These are phyloP conservation scores for Temnothorax unifasciatus DNA, from an alignment of 2,888 invertebrate species.

Conservation along the genomic window DNA sequence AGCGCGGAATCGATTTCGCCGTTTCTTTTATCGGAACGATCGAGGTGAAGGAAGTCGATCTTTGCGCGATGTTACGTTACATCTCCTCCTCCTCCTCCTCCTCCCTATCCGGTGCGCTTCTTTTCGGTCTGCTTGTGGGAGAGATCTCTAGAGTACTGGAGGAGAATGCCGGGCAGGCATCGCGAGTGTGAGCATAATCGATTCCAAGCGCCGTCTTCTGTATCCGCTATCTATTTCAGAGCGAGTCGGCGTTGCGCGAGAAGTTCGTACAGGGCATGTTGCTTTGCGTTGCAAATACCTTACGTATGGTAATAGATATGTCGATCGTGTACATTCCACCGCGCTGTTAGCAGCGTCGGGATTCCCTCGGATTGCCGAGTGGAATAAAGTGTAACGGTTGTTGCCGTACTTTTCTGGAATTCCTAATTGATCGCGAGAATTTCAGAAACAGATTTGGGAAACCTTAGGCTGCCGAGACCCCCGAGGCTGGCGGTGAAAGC, in stretches of 20 bases:
- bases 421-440: constrained; percentile 23
- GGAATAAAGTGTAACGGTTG: constrained; percentile 38
- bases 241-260: constrained; percentile 38
- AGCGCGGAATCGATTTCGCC: constrained; percentile 76
- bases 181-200: constrained; percentile 63
- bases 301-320: constrained; percentile 46
- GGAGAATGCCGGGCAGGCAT: constrained; percentile 48
- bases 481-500: not conserved
- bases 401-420: constrained; percentile 27
- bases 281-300: constrained; percentile 42
- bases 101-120: constrained; percentile 36
- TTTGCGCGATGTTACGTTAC: constrained; percentile 55
- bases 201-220: constrained; percentile 63
- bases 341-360: constrained; percentile 4
- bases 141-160: constrained; percentile 23
- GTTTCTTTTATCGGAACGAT: constrained; percentile 70
- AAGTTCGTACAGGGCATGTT: constrained; percentile 23
- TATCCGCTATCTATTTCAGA: constrained; percentile 54
- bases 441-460: not conserved
- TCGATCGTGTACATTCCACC: constrained; percentile 41
- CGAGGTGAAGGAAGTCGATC: constrained; percentile 55
- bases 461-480: not conserved
- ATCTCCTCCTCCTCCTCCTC: constrained; percentile 35
- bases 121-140: constrained; percentile 55
- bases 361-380: constrained; percentile 23